Evolutionary conservation across 2,797 vertebrate genomes (phyloP).

Genomic region (Eospalax fontanierii): DNA sequence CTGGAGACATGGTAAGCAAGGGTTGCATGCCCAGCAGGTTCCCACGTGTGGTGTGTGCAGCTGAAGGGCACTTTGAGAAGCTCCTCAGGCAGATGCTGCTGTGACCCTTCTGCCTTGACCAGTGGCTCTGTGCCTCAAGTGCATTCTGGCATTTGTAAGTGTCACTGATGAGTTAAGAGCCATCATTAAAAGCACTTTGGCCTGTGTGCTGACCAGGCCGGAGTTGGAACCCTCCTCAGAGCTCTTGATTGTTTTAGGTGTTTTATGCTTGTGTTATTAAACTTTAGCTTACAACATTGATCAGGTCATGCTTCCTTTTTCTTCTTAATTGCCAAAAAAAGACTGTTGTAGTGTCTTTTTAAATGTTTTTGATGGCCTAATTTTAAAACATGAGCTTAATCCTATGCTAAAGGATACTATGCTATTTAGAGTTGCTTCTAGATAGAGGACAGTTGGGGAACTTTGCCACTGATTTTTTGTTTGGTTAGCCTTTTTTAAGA

Average conservation of each 20-base stretch:
- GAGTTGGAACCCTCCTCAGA: conserved; percentile 45
- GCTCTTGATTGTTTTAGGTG: neutral
- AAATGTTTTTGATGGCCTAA: conserved; percentile 49
- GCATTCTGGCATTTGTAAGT: neutral
- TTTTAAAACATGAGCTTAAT: conserved; percentile 51
- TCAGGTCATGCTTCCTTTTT: neutral
- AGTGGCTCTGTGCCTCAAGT: conserved; percentile 2
- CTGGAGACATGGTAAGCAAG: neutral
- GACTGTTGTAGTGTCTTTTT: neutral
- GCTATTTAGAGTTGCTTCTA: neutral
- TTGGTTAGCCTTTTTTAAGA: neutral
- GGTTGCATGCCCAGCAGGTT: neutral
- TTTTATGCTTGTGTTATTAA: neutral
- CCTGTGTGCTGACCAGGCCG: conserved; percentile 3
- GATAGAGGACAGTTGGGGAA: neutral
- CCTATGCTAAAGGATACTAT: neutral
- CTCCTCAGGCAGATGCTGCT: neutral
- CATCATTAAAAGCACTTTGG: conserved; percentile 5
- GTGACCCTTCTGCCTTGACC: conserved; percentile 9
- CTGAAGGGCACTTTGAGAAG: neutral
- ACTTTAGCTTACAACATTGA: neutral
- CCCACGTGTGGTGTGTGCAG: neutral
- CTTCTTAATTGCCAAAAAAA: neutral
- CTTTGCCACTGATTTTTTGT: neutral
- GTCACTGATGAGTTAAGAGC: neutral